These are phyloP conservation scores for Paradisaea rubra DNA, from an alignment of 2,113 vertebrate genomes.

Conservation along the genomic window DNA sequence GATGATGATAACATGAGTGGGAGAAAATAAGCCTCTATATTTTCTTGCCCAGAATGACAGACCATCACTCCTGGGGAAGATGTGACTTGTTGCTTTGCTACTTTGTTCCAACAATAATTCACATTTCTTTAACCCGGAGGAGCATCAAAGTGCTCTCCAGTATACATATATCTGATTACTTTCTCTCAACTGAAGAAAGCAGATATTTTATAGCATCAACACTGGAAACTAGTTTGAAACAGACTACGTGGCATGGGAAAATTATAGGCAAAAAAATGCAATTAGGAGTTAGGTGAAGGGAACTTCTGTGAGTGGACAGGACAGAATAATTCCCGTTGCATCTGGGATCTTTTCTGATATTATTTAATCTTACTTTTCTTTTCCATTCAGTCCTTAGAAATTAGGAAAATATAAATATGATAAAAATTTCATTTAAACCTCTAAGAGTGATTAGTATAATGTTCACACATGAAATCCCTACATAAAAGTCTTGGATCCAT, in stretches of 20 bases:
- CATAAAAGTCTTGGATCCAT: not conserved
- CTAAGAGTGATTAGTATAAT: not conserved
- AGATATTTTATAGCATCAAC: not conserved
- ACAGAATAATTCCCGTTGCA: not conserved
- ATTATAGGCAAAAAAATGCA: not conserved
- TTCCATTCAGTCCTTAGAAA: not conserved
- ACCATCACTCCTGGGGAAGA: not conserved
- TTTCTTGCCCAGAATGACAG: not conserved
- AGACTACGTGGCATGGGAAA: not conserved
- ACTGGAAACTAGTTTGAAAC: not conserved
- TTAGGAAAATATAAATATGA: not conserved
- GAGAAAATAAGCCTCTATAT: not conserved
- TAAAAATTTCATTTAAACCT: not conserved
- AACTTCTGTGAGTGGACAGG: not conserved
- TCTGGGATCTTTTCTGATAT: not conserved
- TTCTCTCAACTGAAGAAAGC: not conserved
- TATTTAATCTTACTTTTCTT: not conserved
- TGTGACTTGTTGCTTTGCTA: not conserved
- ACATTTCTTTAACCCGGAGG: not conserved
- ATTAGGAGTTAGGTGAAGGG: not conserved
- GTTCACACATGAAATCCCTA: accelerated
- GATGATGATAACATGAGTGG: not conserved
- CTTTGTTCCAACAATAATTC: not conserved
- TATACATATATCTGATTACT: not conserved
- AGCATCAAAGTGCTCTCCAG: not conserved